Percentiles rank a stretch among this genome's conserved stretches.
phyloP scores from a whole-genome alignment of 2,797 vertebrate species.

The Meriones psammophilus region DNA sequence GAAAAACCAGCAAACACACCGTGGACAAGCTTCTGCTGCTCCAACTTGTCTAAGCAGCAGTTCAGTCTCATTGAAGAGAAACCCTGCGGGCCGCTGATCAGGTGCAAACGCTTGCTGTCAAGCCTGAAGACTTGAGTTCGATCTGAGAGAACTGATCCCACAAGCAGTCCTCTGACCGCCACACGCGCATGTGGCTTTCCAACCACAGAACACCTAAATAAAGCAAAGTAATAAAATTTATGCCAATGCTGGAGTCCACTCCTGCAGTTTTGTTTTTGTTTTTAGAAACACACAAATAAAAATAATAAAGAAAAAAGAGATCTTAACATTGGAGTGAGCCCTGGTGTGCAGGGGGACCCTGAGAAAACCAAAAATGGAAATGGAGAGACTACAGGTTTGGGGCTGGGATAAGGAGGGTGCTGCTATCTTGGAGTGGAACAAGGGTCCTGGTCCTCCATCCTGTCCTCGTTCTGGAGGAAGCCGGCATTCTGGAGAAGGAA shows the following conservation, averaged over 20 bases:
- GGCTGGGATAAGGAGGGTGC: not conserved
- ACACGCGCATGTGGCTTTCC: not conserved
- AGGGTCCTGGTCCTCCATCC: not conserved
- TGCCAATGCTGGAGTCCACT: not conserved
- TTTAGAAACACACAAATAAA: not conserved
- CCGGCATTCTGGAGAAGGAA: slow-evolving; percentile 59
- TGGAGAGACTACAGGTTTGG: not conserved
- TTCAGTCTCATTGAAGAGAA: not conserved
- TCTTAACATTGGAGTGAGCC: not conserved
- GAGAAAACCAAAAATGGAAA: not conserved
- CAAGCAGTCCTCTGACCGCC: not conserved
- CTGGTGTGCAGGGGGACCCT: not conserved
- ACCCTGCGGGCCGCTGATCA: no score
- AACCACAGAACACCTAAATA: not conserved
- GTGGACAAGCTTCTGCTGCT: not conserved
- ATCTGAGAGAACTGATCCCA: not conserved
- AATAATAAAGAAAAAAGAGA: not conserved
- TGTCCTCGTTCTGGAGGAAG: slow-evolving; percentile 47
- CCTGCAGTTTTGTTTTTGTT: not conserved
- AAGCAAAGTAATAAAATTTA: not conserved
- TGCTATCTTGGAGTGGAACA: not conserved
- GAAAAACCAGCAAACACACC: not conserved
- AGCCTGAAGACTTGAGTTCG: not conserved
- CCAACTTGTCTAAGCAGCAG: no score
- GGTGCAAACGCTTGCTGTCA: not conserved